These are phyloP conservation scores for Phrynocephalus forsythii DNA, from an alignment of 2,797 vertebrate genomes.

Conservation along the genomic window DNA sequence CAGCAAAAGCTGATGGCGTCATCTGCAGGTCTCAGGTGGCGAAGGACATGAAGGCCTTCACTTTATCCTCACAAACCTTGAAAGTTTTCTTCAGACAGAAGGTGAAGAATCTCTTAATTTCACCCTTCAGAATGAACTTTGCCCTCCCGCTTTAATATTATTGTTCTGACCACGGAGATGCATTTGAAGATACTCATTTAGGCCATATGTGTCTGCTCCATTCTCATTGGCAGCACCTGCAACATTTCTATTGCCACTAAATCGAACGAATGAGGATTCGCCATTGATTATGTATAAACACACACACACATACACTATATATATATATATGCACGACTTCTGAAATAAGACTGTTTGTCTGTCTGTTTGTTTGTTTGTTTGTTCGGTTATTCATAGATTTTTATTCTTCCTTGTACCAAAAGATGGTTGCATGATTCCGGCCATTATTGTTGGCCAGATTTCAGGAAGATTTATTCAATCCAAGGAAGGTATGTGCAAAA, in stretches of 20 bases:
- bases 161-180: constrained; percentile 57
- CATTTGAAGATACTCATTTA: constrained; percentile 50
- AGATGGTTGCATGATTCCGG: background rate
- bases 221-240: constrained; percentile 57
- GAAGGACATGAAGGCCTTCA: constrained; percentile 75
- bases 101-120: constrained; percentile 81
- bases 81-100: constrained; percentile 76
- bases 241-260: constrained; percentile 69
- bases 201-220: constrained; percentile 61
- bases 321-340: too few species aligned
- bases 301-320: too few species aligned
- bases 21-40: constrained; percentile 73
- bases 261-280: constrained; percentile 65
- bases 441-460: background rate
- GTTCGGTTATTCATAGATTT: too few species aligned
- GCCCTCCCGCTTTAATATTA: constrained; percentile 68
- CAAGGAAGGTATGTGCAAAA: background rate
- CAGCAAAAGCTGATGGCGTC: constrained; percentile 57
- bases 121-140: constrained; percentile 77
- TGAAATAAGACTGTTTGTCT: too few species aligned
- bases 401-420: background rate
- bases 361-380: too few species aligned
- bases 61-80: constrained; percentile 79
- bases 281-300: constrained; percentile 50
- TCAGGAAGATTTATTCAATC: background rate